Conservation (phyloP, 2,888 invertebrate genomes). For the Panzeria rudis region DNA sequence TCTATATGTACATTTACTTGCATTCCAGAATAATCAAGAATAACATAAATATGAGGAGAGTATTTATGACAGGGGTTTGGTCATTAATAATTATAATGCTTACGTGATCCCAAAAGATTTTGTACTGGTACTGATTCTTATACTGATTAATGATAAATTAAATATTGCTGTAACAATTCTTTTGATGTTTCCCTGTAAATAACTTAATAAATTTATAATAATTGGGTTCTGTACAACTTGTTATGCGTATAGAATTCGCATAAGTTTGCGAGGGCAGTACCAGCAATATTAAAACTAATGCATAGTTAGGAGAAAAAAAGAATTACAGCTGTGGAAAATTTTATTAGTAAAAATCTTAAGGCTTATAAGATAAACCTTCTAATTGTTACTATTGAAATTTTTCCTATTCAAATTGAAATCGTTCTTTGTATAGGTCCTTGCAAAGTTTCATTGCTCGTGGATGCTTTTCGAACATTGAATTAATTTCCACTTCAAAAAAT, state of each 20-base stretch:
- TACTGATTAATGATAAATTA: constrained; percentile 12
- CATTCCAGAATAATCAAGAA: constrained; percentile 11
- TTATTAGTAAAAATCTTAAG: no score
- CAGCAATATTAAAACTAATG: no score
- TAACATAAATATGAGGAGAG: not conserved
- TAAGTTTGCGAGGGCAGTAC: not conserved
- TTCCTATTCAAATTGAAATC: no score
- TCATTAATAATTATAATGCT: constrained; percentile 25
- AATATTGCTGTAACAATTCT: constrained; percentile 41
- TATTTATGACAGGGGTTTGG: not conserved
- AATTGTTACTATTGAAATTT: no score
- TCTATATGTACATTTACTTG: not conserved
- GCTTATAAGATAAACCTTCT: no score
- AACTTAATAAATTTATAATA: constrained; percentile 11
- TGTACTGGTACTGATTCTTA: not conserved
- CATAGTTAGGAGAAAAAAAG: no score
- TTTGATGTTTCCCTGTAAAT: constrained; percentile 41
- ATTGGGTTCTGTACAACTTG: not conserved
- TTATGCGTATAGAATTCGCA: not conserved
- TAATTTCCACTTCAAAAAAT: no score
- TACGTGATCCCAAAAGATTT: not conserved
- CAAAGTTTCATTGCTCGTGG: no score
- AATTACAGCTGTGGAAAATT: no score
- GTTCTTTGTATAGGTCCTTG: no score
- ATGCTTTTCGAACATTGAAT: no score